Base-by-base conservation (phyloP, 2,113 vertebrate species). In the Cebidichthys violaceus region DNA sequence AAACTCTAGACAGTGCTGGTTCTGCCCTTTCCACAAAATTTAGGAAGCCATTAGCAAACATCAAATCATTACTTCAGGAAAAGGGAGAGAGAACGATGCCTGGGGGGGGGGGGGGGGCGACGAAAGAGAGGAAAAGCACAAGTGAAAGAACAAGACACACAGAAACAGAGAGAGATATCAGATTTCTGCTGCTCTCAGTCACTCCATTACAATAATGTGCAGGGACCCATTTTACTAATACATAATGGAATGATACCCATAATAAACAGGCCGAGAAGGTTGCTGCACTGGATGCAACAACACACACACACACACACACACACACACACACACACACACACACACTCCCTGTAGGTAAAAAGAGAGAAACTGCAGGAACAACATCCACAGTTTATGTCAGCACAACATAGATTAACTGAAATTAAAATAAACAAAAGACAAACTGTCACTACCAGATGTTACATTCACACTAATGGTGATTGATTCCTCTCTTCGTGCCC, bases 1-100 rank as follows among this genome's bases (percentile, higher is more conserved):
- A 96, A 97, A 97, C 94, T 94, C 92, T 94, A 97, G 95, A 96
- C 94, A 90, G 91, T 90, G 82, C 94, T 88, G 92, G 95, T 95
- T 96, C 95, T 95, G 95, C 94, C 95, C 95, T 95, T 92, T 95
- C 95, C 95, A 95, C 95, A 97, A 97, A 96, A 97, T 96, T 96
- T 96, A 97, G 96, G 96, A 97, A 97, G 95, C 96, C 96, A 97
- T 97, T 97, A 98, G 96, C 93, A 92, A 33, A 96, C 96, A 97
- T 96, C 96, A 97, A 97, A 97, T 98, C 96, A 97, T 96, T 97
- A 94, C 81, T 88, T 74, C 71, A 83, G 83, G 86, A 92, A 89
- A 88, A 86, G 82, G 82, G 84, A 76, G 84, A 76, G 84, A 73
- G 84, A 84, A 50, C 6, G 75, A 39, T 50, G 54, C 54, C 33